phyloP scores from a whole-genome alignment of 2,888 invertebrate species.

The Sinhomidia bicolor region DNA sequence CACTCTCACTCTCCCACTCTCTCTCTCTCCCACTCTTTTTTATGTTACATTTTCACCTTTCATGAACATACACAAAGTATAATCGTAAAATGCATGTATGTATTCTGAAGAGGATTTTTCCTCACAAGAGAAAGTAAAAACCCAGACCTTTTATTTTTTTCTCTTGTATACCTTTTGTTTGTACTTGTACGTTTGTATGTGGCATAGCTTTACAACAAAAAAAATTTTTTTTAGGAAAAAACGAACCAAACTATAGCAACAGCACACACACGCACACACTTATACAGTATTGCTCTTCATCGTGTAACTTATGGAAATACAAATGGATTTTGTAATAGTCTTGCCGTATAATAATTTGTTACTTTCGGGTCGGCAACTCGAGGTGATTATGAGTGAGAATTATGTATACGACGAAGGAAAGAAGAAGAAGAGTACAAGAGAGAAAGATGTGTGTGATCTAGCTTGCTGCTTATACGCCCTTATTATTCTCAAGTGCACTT shows the following conservation, averaged over 20 bases:
- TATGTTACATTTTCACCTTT: conserved; percentile 60
- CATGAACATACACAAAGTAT: conserved; percentile 25
- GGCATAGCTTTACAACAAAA: too few species aligned
- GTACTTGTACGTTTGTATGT: background rate
- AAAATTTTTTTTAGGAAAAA: background rate
- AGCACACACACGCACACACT: conserved; percentile 24
- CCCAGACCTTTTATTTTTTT: background rate
- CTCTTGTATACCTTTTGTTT: background rate
- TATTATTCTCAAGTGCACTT: conserved; percentile 31
- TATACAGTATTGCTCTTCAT: conserved; percentile 7
- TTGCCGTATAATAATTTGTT: conserved; percentile 68
- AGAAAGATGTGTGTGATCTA: conserved; percentile 10
- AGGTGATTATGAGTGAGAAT: conserved; percentile 64
- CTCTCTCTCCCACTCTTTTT: conserved; percentile 29
- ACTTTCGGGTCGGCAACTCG: conserved; percentile 60
- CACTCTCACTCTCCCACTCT: too few species aligned
- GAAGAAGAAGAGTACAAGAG: background rate
- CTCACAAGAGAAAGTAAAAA: background rate
- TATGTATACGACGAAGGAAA: background rate
- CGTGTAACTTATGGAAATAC: conserved; percentile 67
- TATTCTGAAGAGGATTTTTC: conserved; percentile 13
- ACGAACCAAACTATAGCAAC: background rate
- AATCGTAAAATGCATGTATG: background rate
- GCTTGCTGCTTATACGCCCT: conserved; percentile 13
- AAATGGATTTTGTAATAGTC: conserved; percentile 69